Evolutionary conservation across 2,113 vertebrate genomes (phyloP).

Genomic region (Pygoscelis adeliae): DNA sequence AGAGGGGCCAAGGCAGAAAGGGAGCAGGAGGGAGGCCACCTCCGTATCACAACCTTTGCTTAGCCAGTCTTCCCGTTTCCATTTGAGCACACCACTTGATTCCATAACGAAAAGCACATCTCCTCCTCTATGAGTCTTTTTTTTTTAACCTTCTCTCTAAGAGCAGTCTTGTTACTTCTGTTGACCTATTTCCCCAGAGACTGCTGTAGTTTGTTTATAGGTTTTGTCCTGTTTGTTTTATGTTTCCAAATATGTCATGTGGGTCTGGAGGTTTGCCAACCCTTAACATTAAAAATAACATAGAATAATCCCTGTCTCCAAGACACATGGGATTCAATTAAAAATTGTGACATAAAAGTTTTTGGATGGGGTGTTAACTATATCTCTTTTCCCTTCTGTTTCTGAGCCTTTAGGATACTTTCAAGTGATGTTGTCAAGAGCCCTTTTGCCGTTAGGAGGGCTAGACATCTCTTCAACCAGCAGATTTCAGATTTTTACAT

Average conservation of each 20-base stretch:
- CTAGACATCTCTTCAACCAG: not conserved
- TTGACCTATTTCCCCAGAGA: slow-evolving; percentile 32
- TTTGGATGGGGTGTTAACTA: not conserved
- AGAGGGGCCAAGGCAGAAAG: not conserved
- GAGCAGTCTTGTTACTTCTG: not conserved
- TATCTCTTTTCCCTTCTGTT: not conserved
- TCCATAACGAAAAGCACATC: not conserved
- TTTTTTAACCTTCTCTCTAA: not conserved
- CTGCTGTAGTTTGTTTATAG: slow-evolving; percentile 38
- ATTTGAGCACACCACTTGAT: not conserved
- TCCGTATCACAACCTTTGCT: not conserved
- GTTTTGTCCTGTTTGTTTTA: slow-evolving; percentile 55
- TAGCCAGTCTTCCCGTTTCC: not conserved
- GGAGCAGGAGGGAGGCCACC: not conserved
- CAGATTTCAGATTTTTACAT: not conserved
- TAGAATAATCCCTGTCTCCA: not conserved
- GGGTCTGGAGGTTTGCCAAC: slow-evolving; percentile 34
- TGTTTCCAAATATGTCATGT: slow-evolving; percentile 24
- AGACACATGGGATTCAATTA: slow-evolving; percentile 3
- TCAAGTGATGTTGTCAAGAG: not conserved
- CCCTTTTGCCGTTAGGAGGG: not conserved
- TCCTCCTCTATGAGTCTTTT: not conserved
- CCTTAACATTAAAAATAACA: slow-evolving; percentile 22
- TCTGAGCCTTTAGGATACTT: not conserved
- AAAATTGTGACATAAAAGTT: not conserved